Evolutionary conservation across 2,113 vertebrate genomes (phyloP).

Genomic region (Collichthys lucidus): DNA sequence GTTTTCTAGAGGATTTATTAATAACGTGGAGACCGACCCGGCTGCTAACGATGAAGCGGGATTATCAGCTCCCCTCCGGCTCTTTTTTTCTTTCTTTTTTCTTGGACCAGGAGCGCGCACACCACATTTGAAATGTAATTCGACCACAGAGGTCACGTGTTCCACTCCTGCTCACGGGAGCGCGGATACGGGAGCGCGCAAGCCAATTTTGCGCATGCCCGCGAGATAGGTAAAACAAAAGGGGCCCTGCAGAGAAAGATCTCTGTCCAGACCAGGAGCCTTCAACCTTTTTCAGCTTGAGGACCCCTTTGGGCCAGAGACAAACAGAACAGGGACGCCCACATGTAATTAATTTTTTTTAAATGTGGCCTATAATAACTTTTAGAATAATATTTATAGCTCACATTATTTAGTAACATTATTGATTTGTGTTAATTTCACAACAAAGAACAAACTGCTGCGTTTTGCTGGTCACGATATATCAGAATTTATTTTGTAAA

Average conservation of each 20-base stretch:
- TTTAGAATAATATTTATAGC: no score
- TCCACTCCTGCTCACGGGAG: slow-evolving; percentile 55
- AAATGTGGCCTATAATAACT: no score
- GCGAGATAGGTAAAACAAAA: slow-evolving; percentile 32
- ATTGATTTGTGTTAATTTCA: no score
- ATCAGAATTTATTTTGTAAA: no score
- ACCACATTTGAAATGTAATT: slow-evolving; percentile 75
- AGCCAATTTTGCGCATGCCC: slow-evolving; percentile 63
- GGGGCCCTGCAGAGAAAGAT: not conserved
- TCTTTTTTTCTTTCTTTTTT: slow-evolving; percentile 44
- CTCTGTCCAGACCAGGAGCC: not conserved
- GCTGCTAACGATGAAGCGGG: slow-evolving; percentile 33
- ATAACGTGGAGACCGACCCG: slow-evolving; percentile 15
- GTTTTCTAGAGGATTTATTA: slow-evolving; percentile 6
- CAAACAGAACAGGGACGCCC: no score
- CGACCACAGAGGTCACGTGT: slow-evolving; percentile 82
- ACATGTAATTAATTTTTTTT: no score
- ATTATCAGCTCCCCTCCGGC: slow-evolving; percentile 75
- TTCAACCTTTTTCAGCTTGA: no score
- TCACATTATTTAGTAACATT: no score
- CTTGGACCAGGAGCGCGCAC: slow-evolving; percentile 82
- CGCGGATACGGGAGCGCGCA: slow-evolving; percentile 76
- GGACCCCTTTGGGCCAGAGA: no score
- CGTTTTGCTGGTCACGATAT: no score
- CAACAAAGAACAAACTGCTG: no score